Percentiles rank a stretch among this genome's conserved stretches.
Conservation (phyloP, 1,140 invertebrate genomes). For the Macrosteles quadrilineatus region DNA sequence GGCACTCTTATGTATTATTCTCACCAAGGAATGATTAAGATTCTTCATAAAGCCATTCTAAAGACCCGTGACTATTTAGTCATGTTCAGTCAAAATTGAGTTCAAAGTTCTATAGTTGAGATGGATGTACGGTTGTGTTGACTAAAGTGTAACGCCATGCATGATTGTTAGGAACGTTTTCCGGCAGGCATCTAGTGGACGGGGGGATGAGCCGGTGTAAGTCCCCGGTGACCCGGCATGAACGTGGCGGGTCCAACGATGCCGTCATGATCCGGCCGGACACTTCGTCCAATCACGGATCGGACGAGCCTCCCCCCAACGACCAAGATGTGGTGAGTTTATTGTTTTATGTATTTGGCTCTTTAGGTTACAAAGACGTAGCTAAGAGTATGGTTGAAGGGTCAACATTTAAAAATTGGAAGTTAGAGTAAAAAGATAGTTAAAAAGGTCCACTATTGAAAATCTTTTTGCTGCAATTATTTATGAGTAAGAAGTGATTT, state of each 20-base stretch:
- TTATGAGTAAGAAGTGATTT: too few relatives aligned
- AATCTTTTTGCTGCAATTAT: too few relatives aligned
- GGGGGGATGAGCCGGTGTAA: conserved; percentile 43
- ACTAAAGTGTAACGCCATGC: not conserved
- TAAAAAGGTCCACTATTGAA: too few relatives aligned
- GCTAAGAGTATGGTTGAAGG: not conserved
- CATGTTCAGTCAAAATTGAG: too few relatives aligned
- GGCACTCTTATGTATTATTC: too few relatives aligned
- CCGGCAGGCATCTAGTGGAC: conserved; percentile 32
- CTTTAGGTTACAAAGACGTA: not conserved
- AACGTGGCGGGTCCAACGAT: conserved; percentile 42
- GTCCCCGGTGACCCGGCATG: conserved; percentile 41
- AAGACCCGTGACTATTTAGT: too few relatives aligned
- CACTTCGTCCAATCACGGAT: conserved; percentile 19
- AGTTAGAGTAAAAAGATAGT: too few relatives aligned
- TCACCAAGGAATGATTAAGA: too few relatives aligned
- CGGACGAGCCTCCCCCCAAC: conserved; percentile 13
- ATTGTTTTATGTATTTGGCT: not conserved
- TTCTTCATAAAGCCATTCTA: too few relatives aligned
- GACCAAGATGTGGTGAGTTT: conserved; percentile 40
- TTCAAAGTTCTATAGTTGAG: too few relatives aligned
- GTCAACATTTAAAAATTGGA: not conserved
- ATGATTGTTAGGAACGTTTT: conserved; percentile 9
- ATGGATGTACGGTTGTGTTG: too few relatives aligned
- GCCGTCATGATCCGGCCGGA: conserved; percentile 20